Conservation (phyloP, 2,888 invertebrate genomes). For the Lagria hirta region DNA sequence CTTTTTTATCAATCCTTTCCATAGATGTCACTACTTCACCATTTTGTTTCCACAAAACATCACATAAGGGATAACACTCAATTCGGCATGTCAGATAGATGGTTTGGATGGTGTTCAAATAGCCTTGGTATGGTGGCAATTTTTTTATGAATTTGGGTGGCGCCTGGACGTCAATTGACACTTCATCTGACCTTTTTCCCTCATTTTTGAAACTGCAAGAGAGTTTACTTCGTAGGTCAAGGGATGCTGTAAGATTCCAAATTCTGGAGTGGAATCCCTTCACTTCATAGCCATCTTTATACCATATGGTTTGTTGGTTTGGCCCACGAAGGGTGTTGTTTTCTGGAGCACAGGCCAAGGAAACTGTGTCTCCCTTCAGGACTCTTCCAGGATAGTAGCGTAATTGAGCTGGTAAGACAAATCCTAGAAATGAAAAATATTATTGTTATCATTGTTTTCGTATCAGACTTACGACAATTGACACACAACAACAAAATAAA, state of each 20-base stretch:
- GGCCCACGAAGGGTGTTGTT: no score
- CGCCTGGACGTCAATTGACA: background rate
- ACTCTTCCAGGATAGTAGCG: background rate
- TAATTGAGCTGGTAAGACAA: background rate
- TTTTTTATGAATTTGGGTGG: constrained; percentile 1
- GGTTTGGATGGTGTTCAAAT: background rate
- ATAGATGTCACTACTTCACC: no score
- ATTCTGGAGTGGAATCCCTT: no score
- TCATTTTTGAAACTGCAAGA: background rate
- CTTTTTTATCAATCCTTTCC: no score
- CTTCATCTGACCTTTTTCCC: constrained; percentile 1
- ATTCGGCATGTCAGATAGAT: constrained; percentile 1
- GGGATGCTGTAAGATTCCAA: background rate
- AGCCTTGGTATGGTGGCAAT: background rate
- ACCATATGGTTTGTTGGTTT: background rate
- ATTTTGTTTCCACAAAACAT: background rate
- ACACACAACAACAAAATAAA: no score
- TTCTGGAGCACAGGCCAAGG: background rate
- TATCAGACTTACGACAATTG: no score
- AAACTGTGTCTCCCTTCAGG: background rate
- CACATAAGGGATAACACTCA: background rate
- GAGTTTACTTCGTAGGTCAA: background rate
- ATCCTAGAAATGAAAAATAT: no score
- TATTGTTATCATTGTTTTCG: no score
- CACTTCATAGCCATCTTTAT: no score